Conservation (phyloP, 2,888 invertebrate genomes). For the Ischnus inquisitorius region DNA sequence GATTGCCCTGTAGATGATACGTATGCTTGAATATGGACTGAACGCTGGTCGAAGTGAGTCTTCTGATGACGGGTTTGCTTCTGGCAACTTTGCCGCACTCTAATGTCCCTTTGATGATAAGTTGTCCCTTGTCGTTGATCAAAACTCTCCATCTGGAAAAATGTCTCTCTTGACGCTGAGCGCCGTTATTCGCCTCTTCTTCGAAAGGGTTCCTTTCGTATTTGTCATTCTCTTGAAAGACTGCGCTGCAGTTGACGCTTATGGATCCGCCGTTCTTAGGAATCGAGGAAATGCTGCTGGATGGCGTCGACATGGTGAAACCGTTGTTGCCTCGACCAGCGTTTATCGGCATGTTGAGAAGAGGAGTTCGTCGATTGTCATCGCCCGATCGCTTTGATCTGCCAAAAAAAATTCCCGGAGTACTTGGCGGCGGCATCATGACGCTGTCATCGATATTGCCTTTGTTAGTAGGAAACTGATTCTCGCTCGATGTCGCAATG, state of each 20-base stretch:
- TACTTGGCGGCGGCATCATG: slow-evolving; percentile 78
- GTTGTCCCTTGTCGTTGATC: slow-evolving; percentile 74
- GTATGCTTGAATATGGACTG: slow-evolving; percentile 77
- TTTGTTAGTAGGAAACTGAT: slow-evolving; percentile 60
- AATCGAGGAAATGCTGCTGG: slow-evolving; percentile 50
- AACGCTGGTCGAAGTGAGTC: slow-evolving; percentile 73
- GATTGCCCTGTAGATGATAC: slow-evolving; percentile 78
- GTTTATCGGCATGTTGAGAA: slow-evolving; percentile 12
- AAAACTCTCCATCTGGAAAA: slow-evolving; percentile 79
- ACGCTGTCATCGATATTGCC: slow-evolving; percentile 59
- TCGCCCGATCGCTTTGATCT: slow-evolving; percentile 10
- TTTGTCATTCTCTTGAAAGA: slow-evolving; percentile 35
- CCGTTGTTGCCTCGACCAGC: background rate
- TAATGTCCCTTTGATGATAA: slow-evolving; percentile 80
- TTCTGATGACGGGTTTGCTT: slow-evolving; percentile 79
- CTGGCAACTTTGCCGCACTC: slow-evolving; percentile 76
- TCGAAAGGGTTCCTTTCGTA: background rate
- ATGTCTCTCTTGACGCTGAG: slow-evolving; percentile 56
- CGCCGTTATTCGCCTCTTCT: background rate
- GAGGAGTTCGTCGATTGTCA: slow-evolving; percentile 21
- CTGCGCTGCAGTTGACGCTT: slow-evolving; percentile 14
- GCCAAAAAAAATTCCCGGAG: slow-evolving; percentile 15
- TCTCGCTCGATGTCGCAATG: slow-evolving; percentile 76
- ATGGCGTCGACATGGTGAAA: slow-evolving; percentile 38
- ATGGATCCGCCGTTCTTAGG: slow-evolving; percentile 22